Percentiles rank a stretch among this genome's conserved stretches.
Conservation (phyloP, 2,888 invertebrate species). For the Apamea monoglypha region DNA sequence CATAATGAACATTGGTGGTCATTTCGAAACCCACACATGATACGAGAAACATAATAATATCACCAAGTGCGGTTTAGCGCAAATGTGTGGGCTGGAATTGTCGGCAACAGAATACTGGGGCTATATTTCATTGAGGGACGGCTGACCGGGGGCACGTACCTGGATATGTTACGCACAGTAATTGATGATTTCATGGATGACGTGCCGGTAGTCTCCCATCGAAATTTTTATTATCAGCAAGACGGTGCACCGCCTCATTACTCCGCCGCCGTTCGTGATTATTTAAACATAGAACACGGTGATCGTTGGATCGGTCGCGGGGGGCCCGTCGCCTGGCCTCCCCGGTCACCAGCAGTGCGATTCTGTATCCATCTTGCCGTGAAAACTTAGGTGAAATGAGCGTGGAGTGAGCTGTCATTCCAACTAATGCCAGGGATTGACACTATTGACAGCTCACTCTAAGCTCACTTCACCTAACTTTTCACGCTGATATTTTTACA, state of each 20-base stretch:
- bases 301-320: constrained; percentile 1
- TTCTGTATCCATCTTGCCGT: too few relatives aligned
- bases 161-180: background rate
- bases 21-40: constrained; percentile 3
- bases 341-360: background rate
- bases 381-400: too few relatives aligned
- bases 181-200: background rate
- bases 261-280: background rate
- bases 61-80: constrained; percentile 13
- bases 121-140: background rate
- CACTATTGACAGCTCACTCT: too few relatives aligned
- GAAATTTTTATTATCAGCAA: constrained; percentile 10
- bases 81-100: constrained; percentile 9
- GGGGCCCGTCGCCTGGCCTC: constrained; percentile 10
- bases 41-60: constrained; percentile 4
- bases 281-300: constrained; percentile 1
- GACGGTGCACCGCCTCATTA: constrained; percentile 15
- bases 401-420: too few relatives aligned
- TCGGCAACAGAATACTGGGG: background rate
- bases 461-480: too few relatives aligned
- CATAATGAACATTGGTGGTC: constrained; percentile 10
- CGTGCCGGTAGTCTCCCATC: background rate
- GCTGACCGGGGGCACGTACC: background rate
- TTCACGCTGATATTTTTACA: too few relatives aligned
- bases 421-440: too few relatives aligned